Evolutionary conservation across 2,797 vertebrate species (phyloP).

Genomic region (Podarcis lilfordi): DNA sequence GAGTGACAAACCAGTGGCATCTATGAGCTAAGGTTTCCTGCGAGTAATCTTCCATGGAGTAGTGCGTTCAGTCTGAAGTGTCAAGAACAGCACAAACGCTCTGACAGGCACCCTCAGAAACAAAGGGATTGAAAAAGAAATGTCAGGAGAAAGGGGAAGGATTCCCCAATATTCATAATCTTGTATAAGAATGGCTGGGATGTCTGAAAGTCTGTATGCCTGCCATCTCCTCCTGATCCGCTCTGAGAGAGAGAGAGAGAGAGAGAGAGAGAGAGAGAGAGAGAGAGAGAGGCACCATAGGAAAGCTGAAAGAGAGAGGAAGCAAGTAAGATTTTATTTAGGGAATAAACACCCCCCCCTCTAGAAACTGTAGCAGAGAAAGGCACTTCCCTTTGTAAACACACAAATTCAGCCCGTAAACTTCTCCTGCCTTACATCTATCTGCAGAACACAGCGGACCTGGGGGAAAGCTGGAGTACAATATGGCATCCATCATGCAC

Average conservation of each 20-base stretch:
- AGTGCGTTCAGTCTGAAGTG: accelerated
- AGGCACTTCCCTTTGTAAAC: background rate
- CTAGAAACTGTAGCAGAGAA: too few species aligned
- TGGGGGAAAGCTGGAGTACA: background rate
- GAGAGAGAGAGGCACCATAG: too few species aligned
- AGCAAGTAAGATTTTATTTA: background rate
- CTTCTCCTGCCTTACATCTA: background rate
- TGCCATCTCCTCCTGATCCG: background rate
- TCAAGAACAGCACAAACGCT: background rate
- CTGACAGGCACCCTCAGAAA: background rate
- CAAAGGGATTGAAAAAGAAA: background rate
- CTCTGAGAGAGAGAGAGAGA: background rate
- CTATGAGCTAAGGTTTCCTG: background rate
- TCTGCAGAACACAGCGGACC: background rate
- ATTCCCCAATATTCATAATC: background rate
- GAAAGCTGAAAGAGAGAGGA: background rate
- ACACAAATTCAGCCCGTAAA: background rate
- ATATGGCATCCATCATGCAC: background rate
- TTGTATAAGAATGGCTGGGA: background rate
- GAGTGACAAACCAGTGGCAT: constrained; percentile 10
- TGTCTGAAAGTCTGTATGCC: background rate
- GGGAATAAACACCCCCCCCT: background rate
- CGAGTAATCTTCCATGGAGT: background rate
- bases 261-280: too few species aligned
- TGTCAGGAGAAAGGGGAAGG: background rate